Conservation (phyloP, 1,140 invertebrate species). For the Acarapis woodi region DNA sequence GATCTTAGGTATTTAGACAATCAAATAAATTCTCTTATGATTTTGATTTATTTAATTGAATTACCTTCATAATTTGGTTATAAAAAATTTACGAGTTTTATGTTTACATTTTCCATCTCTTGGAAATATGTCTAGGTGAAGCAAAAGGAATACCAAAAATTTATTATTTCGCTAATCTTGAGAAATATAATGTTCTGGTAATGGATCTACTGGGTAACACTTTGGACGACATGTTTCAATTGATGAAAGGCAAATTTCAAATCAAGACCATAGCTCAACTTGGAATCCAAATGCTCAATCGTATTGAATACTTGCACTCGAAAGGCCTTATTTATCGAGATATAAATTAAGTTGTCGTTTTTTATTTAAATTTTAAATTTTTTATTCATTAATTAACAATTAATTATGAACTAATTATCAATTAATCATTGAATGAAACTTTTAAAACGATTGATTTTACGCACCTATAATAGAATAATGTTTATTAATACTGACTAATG, state of each 20-base stretch:
- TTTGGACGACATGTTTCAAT: conserved; percentile 13
- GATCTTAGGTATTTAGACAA: conserved; percentile 11
- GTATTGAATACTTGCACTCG: conserved; percentile 7
- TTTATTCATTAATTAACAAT: not conserved
- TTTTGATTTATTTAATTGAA: not conserved
- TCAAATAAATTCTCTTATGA: not conserved
- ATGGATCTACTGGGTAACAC: conserved; percentile 13
- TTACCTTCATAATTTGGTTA: not conserved
- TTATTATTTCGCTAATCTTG: conserved; percentile 4
- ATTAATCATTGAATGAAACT: not conserved
- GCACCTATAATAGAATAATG: not conserved
- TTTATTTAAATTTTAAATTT: conserved; percentile 6
- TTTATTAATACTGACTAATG: too few species aligned
- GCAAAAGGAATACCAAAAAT: conserved; percentile 4
- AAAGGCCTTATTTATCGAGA: conserved; percentile 12
- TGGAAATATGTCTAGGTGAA: too few species aligned
- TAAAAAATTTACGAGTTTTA: not conserved
- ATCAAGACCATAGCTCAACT: conserved; percentile 11
- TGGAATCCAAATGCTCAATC: conserved; percentile 9
- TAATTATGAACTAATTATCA: not conserved
- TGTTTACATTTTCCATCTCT: not conserved
- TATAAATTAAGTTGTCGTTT: conserved; percentile 11
- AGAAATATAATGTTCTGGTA: conserved; percentile 9
- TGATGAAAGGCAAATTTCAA: conserved; percentile 10
- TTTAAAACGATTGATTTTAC: not conserved